These are phyloP conservation scores for Myanophis thanlyinensis DNA, from an alignment of 2,113 vertebrate genomes.

Conservation along the genomic window DNA sequence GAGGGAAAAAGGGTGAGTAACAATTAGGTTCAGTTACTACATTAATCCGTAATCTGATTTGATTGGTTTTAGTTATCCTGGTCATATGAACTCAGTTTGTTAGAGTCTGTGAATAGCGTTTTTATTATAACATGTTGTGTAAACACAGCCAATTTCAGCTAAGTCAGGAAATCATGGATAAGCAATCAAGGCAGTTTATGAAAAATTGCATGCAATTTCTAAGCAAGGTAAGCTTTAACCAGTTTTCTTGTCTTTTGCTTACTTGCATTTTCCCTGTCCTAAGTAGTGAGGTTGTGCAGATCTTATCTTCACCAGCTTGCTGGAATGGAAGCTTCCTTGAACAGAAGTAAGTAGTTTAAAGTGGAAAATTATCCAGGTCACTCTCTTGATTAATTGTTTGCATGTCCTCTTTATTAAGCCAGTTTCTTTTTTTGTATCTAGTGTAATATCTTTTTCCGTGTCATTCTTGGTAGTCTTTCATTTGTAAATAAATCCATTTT, in stretches of 20 bases:
- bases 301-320: conserved; percentile 92
- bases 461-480: not conserved
- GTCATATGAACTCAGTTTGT: not conserved
- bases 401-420: not conserved
- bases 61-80: not conserved
- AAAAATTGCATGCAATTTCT: not conserved
- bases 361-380: not conserved
- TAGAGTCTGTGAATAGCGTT: not conserved
- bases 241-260: not conserved
- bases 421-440: not conserved
- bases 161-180: not conserved
- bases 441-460: not conserved
- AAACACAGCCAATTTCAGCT: not conserved
- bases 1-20: not conserved
- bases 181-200: not conserved
- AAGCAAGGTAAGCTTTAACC: not conserved
- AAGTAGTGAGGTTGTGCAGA: conserved; percentile 86
- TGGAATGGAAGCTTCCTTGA: conserved; percentile 99
- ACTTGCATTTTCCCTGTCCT: conserved; percentile 7
- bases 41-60: not conserved
- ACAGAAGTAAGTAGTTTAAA: conserved; percentile 82
- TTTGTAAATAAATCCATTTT: not conserved
- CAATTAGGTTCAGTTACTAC: not conserved
- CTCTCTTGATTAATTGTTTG: not conserved
- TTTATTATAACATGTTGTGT: not conserved